A percentile compares a stretch with the other conserved stretches of the same genome.
Conservation (phyloP, 2,113 vertebrate genomes). For the Vireo altiloquus region DNA sequence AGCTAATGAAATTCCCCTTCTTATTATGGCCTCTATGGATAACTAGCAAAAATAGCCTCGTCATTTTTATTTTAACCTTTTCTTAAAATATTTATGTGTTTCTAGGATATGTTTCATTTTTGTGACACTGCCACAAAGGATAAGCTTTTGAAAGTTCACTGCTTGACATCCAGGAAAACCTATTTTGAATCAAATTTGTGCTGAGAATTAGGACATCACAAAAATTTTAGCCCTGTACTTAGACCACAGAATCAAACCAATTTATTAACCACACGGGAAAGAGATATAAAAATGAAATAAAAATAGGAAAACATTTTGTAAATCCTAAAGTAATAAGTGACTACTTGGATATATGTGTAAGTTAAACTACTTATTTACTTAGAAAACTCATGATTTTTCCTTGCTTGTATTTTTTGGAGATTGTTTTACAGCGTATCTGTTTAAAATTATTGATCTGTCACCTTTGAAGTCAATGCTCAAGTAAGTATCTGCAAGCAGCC, state of each 20-base stretch:
- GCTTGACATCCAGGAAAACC: neutral
- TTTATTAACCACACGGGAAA: neutral
- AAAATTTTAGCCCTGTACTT: neutral
- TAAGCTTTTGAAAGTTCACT: neutral
- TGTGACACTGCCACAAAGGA: neutral
- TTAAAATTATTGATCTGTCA: neutral
- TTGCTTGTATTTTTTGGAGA: neutral
- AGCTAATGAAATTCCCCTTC: neutral
- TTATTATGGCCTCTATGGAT: neutral
- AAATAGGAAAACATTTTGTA: neutral
- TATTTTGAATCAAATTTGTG: neutral
- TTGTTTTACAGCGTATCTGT: neutral
- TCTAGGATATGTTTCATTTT: neutral
- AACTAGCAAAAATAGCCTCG: neutral
- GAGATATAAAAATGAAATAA: neutral
- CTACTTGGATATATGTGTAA: neutral
- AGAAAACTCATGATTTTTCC: neutral
- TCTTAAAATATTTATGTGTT: neutral
- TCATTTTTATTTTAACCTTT: neutral
- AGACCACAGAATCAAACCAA: neutral
- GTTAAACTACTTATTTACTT: neutral
- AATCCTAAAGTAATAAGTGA: neutral
- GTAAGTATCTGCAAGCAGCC: neutral
- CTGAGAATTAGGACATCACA: neutral
- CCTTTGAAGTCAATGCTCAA: neutral